Evolutionary conservation across 2,113 vertebrate species (phyloP).

Genomic region (Barbus barbus): DNA sequence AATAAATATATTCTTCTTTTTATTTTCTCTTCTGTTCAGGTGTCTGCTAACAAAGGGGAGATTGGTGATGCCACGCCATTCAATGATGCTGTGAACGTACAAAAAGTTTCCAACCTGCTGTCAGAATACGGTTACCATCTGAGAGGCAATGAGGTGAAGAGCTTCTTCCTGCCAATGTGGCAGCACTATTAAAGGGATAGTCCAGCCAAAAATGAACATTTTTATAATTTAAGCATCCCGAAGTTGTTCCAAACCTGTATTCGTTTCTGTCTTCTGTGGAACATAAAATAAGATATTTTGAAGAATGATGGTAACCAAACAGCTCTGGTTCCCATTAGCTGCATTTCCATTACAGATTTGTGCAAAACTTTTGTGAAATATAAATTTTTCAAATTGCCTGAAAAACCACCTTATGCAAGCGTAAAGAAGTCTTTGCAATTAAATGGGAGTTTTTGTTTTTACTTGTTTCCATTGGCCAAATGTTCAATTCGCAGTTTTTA

Average conservation of each 20-base stretch:
- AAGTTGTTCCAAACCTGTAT: neutral
- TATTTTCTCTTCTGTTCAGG: constrained; percentile 69
- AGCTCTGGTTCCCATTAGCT: neutral
- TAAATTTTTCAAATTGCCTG: too few species aligned
- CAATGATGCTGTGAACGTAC: constrained; percentile 96
- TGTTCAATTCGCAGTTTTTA: too few species aligned
- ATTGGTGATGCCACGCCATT: constrained; percentile 98
- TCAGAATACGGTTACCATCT: constrained; percentile 98
- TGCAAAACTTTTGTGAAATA: too few species aligned
- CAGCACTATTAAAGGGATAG: neutral
- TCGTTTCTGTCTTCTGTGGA: neutral
- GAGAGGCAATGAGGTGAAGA: constrained; percentile 92
- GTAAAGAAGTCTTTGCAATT: too few species aligned
- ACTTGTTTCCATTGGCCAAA: too few species aligned
- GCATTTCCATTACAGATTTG: too few species aligned
- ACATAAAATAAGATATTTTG: neutral
- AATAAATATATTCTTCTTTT: neutral
- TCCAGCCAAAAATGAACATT: neutral
- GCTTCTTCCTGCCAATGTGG: neutral
- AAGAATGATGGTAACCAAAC: neutral
- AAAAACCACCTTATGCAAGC: too few species aligned
- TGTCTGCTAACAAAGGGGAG: constrained; percentile 98
- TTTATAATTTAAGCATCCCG: neutral
- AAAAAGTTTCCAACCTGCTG: constrained; percentile 96
- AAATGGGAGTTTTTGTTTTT: too few species aligned